These are phyloP conservation scores for Talpa occidentalis DNA, from an alignment of 2,113 vertebrate genomes.

Conservation along the genomic window DNA sequence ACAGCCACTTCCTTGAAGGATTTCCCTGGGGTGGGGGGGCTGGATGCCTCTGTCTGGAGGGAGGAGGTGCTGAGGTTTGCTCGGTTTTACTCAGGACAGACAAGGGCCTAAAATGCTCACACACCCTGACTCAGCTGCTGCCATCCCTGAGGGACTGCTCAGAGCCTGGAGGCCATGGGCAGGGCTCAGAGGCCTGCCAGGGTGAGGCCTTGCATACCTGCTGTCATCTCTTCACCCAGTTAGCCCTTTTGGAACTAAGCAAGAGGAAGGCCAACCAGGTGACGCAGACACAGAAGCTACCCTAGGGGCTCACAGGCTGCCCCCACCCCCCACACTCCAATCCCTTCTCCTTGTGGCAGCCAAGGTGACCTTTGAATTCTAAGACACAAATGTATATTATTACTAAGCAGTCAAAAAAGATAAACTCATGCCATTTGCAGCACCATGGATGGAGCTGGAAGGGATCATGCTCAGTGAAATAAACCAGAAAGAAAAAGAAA, in stretches of 20 bases:
- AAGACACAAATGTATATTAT: not conserved
- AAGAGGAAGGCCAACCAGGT: too few species aligned
- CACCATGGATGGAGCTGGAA: too few species aligned
- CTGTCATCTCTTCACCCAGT: not conserved
- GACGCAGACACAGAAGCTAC: not conserved
- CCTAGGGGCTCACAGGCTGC: not conserved
- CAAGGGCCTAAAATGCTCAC: not conserved
- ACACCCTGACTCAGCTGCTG: not conserved
- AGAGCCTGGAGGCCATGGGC: not conserved
- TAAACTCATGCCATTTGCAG: too few species aligned
- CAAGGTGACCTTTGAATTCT: not conserved
- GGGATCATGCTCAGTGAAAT: too few species aligned
- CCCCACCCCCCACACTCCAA: not conserved
- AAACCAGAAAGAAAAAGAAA: too few species aligned
- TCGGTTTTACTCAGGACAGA: not conserved
- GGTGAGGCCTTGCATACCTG: not conserved
- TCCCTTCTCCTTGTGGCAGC: not conserved
- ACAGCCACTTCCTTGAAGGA: too few species aligned
- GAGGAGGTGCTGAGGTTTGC: rapidly evolving
- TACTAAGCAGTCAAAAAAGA: too few species aligned
- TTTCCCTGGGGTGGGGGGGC: not conserved
- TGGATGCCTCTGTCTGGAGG: not conserved
- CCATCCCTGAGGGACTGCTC: not conserved
- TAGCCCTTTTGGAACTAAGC: not conserved
- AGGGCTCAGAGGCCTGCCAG: not conserved